Base-by-base conservation (phyloP, 2,113 vertebrate genomes). In the Thalassoma bifasciatum region DNA sequence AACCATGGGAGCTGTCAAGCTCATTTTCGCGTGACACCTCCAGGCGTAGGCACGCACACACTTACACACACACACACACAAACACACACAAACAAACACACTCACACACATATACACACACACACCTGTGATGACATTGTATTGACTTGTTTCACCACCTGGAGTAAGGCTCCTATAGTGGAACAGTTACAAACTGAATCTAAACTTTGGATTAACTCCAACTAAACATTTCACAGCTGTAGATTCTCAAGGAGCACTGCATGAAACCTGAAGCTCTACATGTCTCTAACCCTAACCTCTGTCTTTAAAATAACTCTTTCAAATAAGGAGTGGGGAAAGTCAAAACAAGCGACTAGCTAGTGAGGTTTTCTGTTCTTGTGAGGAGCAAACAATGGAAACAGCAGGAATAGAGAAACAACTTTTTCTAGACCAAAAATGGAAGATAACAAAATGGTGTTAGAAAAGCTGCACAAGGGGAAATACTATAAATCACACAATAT, bases 1-100 rank as follows among this genome's bases (percentile, higher is more conserved):
- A 82, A 81, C 78, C 66, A 82, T 77, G 72, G 76, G 84, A 81
- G 84, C 84, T 84, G 84, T 91, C 87, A 88, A 46, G 46, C 64
- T 81, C 69, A 83, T 72, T 86, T 83, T 65, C 71, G 42, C 9
- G 50, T 76, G 70, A 89, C 80, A 88, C 72, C 77, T 79, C 57
- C 74, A 81, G 49, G 62, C 67, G 30, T 53, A 3, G 26, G 1
- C 56, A 13, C 49, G 9, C 49, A 49, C 38, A 60, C 51, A 23
- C 63, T 23, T 47, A 26, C 64, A 61, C 53, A 38, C 34, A 34
- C 51, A 30, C 46, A 66, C 56, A 62, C 67, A 65, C 56, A 66
- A 40, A 66, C 68, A 60, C 40, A 61, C 56, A 61, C 71, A 21
- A 42, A 58, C 38, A 64, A 37, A 68, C 62, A 64, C 46, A 72